Evolutionary conservation across 2,113 vertebrate species (phyloP).

Genomic region (Porphyrio hochstetteri): DNA sequence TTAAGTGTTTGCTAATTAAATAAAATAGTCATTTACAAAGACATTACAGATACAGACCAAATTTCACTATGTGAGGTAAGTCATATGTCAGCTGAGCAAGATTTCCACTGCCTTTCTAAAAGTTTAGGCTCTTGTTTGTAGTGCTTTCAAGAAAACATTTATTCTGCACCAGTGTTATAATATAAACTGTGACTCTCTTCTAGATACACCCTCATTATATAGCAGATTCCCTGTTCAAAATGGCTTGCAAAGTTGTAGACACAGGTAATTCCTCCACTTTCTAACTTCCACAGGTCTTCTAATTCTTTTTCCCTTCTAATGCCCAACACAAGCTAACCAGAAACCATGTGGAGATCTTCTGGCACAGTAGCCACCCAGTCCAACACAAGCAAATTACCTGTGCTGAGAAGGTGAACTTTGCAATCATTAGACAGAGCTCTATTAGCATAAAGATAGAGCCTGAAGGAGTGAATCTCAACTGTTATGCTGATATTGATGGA

Average conservation of each 20-base stretch:
- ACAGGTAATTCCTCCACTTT: neutral
- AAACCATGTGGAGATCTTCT: fast-evolving
- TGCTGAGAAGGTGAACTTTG: neutral
- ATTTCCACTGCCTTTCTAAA: neutral
- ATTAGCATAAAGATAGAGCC: neutral
- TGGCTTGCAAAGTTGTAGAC: neutral
- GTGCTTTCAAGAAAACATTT: neutral
- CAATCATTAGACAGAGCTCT: neutral
- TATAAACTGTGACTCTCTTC: neutral
- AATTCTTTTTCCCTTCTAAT: neutral
- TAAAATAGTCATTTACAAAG: constrained; percentile 41
- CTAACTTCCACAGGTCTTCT: neutral
- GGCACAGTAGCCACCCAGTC: neutral
- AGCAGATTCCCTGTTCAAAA: neutral
- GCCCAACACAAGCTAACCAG: neutral
- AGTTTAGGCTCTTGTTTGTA: neutral
- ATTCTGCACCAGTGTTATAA: neutral
- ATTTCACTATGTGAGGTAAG: constrained; percentile 8
- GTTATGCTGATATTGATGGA: neutral
- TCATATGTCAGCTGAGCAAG: neutral
- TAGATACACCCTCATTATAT: neutral
- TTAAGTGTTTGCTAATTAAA: constrained; percentile 57
- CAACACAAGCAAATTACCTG: neutral
- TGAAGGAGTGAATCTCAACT: neutral
- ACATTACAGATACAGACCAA: constrained; percentile 24